Evolutionary conservation across 2,113 vertebrate genomes (phyloP).

Genomic region (Regulus satrapa): DNA sequence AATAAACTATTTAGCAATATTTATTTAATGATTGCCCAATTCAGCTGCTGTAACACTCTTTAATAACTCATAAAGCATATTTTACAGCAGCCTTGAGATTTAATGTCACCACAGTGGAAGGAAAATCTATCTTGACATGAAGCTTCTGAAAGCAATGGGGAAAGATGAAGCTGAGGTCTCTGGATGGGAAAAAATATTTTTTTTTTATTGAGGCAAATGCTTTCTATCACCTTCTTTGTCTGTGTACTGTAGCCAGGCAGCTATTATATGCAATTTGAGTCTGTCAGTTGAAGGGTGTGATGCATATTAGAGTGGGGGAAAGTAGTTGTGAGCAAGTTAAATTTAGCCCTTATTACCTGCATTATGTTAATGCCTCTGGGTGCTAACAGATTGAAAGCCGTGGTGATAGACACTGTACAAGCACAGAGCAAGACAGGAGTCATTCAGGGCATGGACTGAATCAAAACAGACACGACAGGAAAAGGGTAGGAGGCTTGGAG

Average conservation of each 20-base stretch:
- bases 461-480: slow-evolving; percentile 43
- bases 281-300: slow-evolving; percentile 19
- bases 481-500: slow-evolving; percentile 43
- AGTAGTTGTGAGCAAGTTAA: slow-evolving; percentile 56
- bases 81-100: slow-evolving; percentile 47
- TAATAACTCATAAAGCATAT: slow-evolving; percentile 51
- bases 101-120: slow-evolving; percentile 25
- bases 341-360: slow-evolving; percentile 62
- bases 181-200: not conserved
- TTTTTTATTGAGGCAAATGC: slow-evolving; percentile 15
- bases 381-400: slow-evolving; percentile 37
- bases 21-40: slow-evolving; percentile 58
- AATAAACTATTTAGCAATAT: slow-evolving; percentile 53
- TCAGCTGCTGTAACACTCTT: slow-evolving; percentile 31
- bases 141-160: not conserved
- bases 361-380: slow-evolving; percentile 61
- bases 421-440: slow-evolving; percentile 37
- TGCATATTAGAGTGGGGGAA: slow-evolving; percentile 45
- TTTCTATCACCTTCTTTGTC: not conserved
- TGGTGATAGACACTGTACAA: slow-evolving; percentile 37
- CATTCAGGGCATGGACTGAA: slow-evolving; percentile 43
- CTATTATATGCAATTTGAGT: slow-evolving; percentile 12
- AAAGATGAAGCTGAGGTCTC: slow-evolving; percentile 6
- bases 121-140: slow-evolving; percentile 27
- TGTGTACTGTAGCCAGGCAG: slow-evolving; percentile 23